phyloP scores from a whole-genome alignment of 1,140 invertebrate species.

The Pseudomyrmex sp. region DNA sequence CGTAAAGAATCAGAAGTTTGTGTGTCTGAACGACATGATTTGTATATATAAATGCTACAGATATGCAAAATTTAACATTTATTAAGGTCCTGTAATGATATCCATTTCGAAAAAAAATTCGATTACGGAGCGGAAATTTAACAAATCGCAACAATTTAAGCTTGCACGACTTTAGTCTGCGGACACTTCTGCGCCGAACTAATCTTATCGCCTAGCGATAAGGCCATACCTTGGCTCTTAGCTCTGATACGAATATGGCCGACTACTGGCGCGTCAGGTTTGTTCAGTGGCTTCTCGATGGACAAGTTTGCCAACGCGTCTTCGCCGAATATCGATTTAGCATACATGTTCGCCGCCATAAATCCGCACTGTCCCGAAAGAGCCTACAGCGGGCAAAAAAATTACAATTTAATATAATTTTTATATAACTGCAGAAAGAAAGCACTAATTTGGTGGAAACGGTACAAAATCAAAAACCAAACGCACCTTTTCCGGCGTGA shows the following conservation, averaged over 20 bases:
- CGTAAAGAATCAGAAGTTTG: background rate
- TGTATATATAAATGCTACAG: conserved; percentile 8
- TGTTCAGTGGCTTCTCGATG: conserved; percentile 97
- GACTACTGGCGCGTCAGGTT: conserved; percentile 94
- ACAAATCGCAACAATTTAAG: conserved; percentile 76
- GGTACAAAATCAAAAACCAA: background rate
- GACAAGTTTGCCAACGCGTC: conserved; percentile 99
- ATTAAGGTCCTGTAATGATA: background rate
- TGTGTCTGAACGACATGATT: conserved; percentile 5
- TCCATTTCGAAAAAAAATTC: conserved; percentile 15
- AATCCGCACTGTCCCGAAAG: conserved; percentile 98
- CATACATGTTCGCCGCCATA: conserved; percentile 99
- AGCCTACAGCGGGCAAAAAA: conserved; percentile 86
- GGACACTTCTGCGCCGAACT: conserved; percentile 94
- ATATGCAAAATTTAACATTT: conserved; percentile 15
- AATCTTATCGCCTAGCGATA: conserved; percentile 98
- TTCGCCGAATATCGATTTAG: conserved; percentile 99
- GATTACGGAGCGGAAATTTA: conserved; percentile 18
- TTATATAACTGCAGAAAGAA: conserved; percentile 3
- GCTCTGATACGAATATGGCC: conserved; percentile 99
- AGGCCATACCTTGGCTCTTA: conserved; percentile 99
- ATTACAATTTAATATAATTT: conserved; percentile 44
- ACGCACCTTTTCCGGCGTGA: conserved; percentile 95
- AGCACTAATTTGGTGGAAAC: conserved; percentile 1
- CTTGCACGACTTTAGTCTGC: conserved; percentile 86